Evolutionary conservation across 2,888 invertebrate genomes (phyloP), one percentile per base, ranked within the genome.

Genomic region (Drosophila infuscata): DNA sequence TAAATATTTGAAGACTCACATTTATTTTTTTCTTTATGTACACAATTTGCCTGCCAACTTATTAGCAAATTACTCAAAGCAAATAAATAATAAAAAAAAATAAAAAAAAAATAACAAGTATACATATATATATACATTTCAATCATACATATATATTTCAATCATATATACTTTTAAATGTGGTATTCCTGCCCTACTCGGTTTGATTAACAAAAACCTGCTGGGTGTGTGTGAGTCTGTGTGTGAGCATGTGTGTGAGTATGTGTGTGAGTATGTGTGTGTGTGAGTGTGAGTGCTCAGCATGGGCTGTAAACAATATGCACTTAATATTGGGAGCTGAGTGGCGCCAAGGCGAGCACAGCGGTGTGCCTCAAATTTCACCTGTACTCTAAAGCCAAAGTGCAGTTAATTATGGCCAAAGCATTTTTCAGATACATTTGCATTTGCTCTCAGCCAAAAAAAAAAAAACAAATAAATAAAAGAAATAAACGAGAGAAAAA

Each of bases 351-450:
- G 57, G 46, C 4, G 46, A 48, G 52, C 61, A 59, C 49, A 41
- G 43, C 36, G 35, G 41, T 38, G 62, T 60, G 53, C 51, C 54
- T 60, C 35, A 58, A 80, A 76, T 81, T 77, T 81, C 74, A 81
- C 77, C 63, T 59, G 65, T 51, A 11, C 49, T 30, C 35, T 35
- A 56, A 25, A 29, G 73, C 29, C 30, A 68, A 76, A 63, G 46
- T 69, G 73, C 81, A 51, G 54, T 57, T 75, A 82, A 78, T 79
- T 71, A 81, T 65, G 59, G 67, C 70, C 81, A 75, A 75, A 82
- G 68, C 68, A 67, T 70, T 73, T 69, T 69, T 57, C 63, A 61
- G 41, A 32, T 15, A 64, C 59, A 68, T 78, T 75, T 79, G 71
- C 78, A 80, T 78, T 80, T 70, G 51, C 29, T 57, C 30, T 46